phyloP scores from a whole-genome alignment of 2,797 vertebrate genomes.

The Lophura swinhoii region DNA sequence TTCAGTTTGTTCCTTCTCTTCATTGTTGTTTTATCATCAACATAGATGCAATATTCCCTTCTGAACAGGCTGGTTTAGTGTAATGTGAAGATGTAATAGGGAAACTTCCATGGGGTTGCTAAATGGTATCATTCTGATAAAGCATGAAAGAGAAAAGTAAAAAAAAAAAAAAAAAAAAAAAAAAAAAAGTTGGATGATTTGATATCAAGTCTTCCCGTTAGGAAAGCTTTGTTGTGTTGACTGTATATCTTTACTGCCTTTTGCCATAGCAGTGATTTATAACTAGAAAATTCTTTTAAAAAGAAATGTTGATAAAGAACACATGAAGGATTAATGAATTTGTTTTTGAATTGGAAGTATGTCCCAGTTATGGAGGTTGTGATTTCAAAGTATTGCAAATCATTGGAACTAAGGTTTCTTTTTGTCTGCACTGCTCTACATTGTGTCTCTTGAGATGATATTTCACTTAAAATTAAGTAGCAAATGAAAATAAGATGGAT shows the following conservation, averaged over 20 bases:
- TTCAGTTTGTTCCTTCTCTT: not conserved
- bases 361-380: not conserved
- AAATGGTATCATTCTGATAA: not conserved
- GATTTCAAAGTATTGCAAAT: not conserved
- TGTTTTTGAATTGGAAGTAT: not conserved
- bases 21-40: not conserved
- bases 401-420: not conserved
- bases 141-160: not conserved
- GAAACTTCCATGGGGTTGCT: not conserved
- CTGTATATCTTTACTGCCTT: not conserved
- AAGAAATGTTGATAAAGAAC: not conserved
- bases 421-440: not conserved
- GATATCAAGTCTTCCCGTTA: not conserved
- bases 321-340: not conserved
- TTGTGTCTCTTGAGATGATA: not conserved
- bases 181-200: slow-evolving; percentile 1
- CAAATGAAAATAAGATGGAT: not conserved
- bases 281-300: not conserved
- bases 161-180: slow-evolving; percentile 20
- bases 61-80: not conserved
- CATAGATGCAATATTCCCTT: not conserved
- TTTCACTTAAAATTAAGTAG: not conserved
- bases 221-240: not conserved
- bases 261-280: not conserved
- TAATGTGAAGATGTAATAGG: not conserved